Evolutionary conservation across 2,113 vertebrate genomes (phyloP).

Genomic region (Epinephelus moara): DNA sequence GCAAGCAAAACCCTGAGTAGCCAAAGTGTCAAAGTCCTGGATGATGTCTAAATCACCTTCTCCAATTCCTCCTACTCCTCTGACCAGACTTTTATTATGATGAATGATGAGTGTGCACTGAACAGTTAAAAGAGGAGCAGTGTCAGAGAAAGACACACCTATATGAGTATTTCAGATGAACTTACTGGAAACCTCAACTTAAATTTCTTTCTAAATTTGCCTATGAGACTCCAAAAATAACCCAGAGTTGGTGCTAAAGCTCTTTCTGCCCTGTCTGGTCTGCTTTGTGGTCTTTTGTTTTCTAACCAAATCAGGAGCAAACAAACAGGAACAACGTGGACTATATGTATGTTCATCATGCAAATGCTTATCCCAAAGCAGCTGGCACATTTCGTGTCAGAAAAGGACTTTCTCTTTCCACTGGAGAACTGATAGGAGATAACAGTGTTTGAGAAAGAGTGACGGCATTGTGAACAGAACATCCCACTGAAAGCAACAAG

Average conservation of each 20-base stretch:
- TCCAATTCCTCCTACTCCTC: conserved; percentile 5
- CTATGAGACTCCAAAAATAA: not conserved
- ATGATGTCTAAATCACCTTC: conserved; percentile 1
- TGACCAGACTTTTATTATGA: conserved; percentile 27
- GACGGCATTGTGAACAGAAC: conserved; percentile 9
- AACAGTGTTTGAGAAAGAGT: not conserved
- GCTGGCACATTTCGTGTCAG: not conserved
- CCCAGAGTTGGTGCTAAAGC: not conserved
- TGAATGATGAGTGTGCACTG: conserved; percentile 25
- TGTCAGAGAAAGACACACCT: conserved; percentile 51
- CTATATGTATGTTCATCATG: conserved; percentile 48
- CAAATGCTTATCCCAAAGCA: conserved; percentile 57
- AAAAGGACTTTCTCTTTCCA: conserved; percentile 11
- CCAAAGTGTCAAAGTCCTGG: not conserved
- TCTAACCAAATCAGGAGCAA: conserved; percentile 71
- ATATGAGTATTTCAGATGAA: conserved; percentile 31
- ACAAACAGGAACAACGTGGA: conserved; percentile 59
- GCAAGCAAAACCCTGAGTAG: not conserved
- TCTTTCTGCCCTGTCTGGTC: not conserved
- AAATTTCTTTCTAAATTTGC: not conserved
- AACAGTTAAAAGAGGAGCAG: conserved; percentile 1
- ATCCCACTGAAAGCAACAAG: conserved; percentile 51
- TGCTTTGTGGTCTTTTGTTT: conserved; percentile 35
- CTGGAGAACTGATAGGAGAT: conserved; percentile 16
- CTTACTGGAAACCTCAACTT: not conserved